Evolutionary conservation across 1,140 invertebrate genomes (phyloP).

Genomic region (Zaprionus capensis): DNA sequence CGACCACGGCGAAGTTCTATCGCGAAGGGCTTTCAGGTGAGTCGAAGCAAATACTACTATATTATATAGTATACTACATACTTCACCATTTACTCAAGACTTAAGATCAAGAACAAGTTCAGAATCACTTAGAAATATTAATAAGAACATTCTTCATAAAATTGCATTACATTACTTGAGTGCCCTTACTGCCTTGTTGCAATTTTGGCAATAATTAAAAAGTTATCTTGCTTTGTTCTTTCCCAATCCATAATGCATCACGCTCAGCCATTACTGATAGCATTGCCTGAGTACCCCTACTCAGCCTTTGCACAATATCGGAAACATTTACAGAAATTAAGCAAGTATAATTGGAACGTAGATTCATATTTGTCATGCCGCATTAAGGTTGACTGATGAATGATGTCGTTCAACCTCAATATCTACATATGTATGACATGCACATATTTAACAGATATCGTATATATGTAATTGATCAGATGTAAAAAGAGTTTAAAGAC

Average conservation of each 20-base stretch:
- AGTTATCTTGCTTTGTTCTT: neutral
- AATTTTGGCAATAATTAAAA: neutral
- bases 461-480: neutral
- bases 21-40: slow-evolving; percentile 60
- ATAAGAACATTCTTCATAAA: neutral
- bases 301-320: neutral
- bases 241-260: neutral
- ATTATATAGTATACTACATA: too few species aligned
- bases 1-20: slow-evolving; percentile 25
- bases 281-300: slow-evolving; percentile 1
- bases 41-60: slow-evolving; percentile 13
- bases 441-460: neutral
- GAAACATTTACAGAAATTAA: slow-evolving; percentile 5
- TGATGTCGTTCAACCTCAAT: slow-evolving; percentile 8
- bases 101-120: too few species aligned
- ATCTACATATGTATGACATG: too few species aligned
- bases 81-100: too few species aligned
- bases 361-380: slow-evolving; percentile 8
- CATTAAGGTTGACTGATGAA: neutral
- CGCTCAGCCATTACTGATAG: neutral
- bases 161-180: neutral
- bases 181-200: neutral
- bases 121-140: neutral
- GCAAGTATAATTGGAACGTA: neutral
- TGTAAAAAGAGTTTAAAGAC: neutral